These are phyloP conservation scores for Pelagia noctiluca DNA, from an alignment of 30 jellyfish, hydroid and myxozoan species.

Conservation along the genomic window DNA sequence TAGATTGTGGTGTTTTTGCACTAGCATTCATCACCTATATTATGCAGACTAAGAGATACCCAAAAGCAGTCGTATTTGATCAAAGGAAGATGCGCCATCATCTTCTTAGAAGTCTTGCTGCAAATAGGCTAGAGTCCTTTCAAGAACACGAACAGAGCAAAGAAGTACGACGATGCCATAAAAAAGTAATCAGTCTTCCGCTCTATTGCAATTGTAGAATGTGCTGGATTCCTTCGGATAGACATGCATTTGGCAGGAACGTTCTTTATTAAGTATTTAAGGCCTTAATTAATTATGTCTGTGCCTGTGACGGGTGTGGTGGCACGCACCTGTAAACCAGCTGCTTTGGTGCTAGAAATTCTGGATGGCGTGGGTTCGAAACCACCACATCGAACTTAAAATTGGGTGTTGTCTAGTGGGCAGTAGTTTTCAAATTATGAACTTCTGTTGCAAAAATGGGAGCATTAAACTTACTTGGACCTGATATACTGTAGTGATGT, in stretches of 20 bases:
- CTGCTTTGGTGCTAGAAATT: too few species aligned
- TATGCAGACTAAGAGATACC: background rate
- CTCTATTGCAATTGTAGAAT: background rate
- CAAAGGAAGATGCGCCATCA: slow-evolving; percentile 34
- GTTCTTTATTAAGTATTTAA: background rate
- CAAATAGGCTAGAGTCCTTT: slow-evolving; percentile 1
- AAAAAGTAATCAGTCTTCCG: background rate
- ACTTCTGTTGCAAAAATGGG: too few species aligned
- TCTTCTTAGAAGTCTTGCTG: slow-evolving; percentile 16
- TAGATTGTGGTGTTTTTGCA: slow-evolving; percentile 56
- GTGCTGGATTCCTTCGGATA: background rate
- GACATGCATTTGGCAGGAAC: background rate
- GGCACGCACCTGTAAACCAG: too few species aligned
- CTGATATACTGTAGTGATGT: too few species aligned
- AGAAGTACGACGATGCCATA: background rate
- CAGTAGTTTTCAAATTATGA: too few species aligned
- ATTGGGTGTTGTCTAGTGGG: too few species aligned
- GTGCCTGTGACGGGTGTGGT: too few species aligned
- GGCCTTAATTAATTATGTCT: too few species aligned
- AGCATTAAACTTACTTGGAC: too few species aligned
- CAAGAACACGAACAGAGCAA: background rate
- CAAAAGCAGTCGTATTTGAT: slow-evolving; percentile 21
- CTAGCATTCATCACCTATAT: slow-evolving; percentile 15
- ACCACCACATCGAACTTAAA: too few species aligned
- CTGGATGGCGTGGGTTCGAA: too few species aligned